Evolutionary conservation across 2,797 vertebrate genomes (phyloP), one percentile per base, ranked within the genome.

Genomic region (Sebastes steindachneri): DNA sequence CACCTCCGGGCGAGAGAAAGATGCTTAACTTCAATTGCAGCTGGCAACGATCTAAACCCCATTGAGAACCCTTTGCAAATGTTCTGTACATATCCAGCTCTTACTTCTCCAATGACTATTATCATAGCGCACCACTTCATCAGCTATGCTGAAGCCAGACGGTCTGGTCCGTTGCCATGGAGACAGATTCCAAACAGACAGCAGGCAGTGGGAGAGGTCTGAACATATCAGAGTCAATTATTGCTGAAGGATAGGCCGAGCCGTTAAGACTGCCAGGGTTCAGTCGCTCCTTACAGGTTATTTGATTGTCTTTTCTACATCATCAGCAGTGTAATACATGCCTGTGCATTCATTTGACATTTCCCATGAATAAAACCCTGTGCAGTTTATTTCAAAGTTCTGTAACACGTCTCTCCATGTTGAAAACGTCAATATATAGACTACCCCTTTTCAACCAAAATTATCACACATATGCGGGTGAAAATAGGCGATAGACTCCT

Each of bases 91-190:
- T 83, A 68, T 77, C 31, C 77, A 71, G 57, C 31, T 45, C 54
- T 31, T 65, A 7, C 37, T 68, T 57, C 63, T 84, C 67, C 35
- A 33, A 14, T 65, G 59, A 68, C 65, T 81, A 26, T 89, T 75
- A 85, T 80, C 66, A 70, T 70, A 85, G 88, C 81, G 37, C 73
- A 29, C 23, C 79, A 75, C 87, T 89, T 90, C 76, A 85, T 83
- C 73, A 78, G 68, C 77, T 54, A 17, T 73, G 75, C 76, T 33
- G 67, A 73, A 80, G 84, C 83, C 82, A 88, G 89, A 84, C 83
- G 11, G 90, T 85, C 75, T 89, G 75, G 83, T 87, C 68, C 3
- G 88, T 93, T 87, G 84, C 89, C 85, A 91, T 90, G 86, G 92
- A 80, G 82, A 93, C 78, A 23, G 59, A 83, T 81, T 89, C 80